Base-by-base conservation (phyloP, 2,888 invertebrate species). In the Junonia oenone region DNA sequence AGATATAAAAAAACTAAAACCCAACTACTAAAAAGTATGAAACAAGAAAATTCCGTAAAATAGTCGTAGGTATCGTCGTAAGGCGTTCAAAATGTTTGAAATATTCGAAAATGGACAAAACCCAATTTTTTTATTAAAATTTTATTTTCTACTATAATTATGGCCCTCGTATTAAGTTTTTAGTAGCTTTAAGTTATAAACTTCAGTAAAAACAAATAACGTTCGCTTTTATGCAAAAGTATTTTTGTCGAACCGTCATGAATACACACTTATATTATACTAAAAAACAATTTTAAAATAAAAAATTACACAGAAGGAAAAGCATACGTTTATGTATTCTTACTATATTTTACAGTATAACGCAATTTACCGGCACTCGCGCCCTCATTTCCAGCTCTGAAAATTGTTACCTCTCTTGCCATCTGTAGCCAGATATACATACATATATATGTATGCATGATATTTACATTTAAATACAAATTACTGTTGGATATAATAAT, bases 381-480 rank as follows among this genome's bases (percentile, higher is more conserved):
- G 68, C 70, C 70, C 74, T 73, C 76, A 58, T 72, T 76, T 75
- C 70, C 70, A 71, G 74, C 73, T 70, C 71, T 71, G 71, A 69
- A 78, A 83, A 79, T 80, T 76, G 78, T 79, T 78, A 72, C 75
- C 68, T 67, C 66, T 64, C 66, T 58, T 48, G 46, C 53, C 48
- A 52, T 51, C 45, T 52, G 49, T 59, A 46, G 54, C 45, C 47
- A 53, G 53, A 54, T 51, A 58, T 40, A 19, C 9, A 19, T 19
- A 40, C n/a, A 40, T 14, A 13, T 37, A 37, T 14, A 15, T 11
- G 11, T 40, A 5, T 4, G 6, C 4, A 5, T 40, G 11, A 40
- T 17, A 17, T 17, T 19, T 40, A 11, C n/a, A n/a, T n/a, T n/a
- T n/a, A n/a, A n/a, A n/a, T n/a, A n/a, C n/a, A n/a, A n/a, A n/a